Evolutionary conservation across 2,113 vertebrate species (phyloP).

Genomic region (Misgurnus mizolepis): DNA sequence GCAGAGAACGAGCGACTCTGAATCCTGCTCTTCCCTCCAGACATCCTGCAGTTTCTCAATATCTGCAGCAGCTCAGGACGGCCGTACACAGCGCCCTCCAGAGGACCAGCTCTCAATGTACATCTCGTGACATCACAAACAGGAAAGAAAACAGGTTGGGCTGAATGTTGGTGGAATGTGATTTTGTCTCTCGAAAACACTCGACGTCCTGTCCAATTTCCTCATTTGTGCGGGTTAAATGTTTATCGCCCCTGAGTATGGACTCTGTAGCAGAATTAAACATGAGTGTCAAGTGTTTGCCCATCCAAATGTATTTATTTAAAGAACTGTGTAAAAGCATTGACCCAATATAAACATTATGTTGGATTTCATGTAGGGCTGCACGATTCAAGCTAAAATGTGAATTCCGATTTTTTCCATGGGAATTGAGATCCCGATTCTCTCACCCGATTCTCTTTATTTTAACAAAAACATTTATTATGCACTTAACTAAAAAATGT

Average conservation of each 20-base stretch:
- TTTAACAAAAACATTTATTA: too few relatives aligned
- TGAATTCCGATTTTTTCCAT: too few relatives aligned
- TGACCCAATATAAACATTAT: neutral
- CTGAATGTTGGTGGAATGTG: constrained; percentile 28
- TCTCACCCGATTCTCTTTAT: too few relatives aligned
- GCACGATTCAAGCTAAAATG: too few relatives aligned
- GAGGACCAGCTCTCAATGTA: constrained; percentile 57
- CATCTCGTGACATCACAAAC: constrained; percentile 55
- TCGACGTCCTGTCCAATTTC: neutral
- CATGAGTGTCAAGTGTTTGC: too few relatives aligned
- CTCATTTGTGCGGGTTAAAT: neutral
- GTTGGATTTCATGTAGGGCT: neutral
- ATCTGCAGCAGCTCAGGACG: constrained; percentile 74
- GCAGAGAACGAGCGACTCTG: constrained; percentile 72
- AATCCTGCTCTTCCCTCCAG: constrained; percentile 83
- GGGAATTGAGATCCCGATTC: too few relatives aligned
- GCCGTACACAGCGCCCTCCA: constrained; percentile 72
- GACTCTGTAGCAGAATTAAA: too few relatives aligned
- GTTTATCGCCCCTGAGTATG: neutral
- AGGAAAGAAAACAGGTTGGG: constrained; percentile 65
- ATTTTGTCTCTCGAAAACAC: neutral
- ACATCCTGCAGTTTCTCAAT: constrained; percentile 76
- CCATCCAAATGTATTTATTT: neutral
- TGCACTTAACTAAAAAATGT: too few relatives aligned
- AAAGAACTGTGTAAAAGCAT: too few relatives aligned